Evolutionary conservation across 2,113 vertebrate genomes (phyloP), one percentile per base, ranked within the genome.

Genomic region (Peromyscus leucopus): DNA sequence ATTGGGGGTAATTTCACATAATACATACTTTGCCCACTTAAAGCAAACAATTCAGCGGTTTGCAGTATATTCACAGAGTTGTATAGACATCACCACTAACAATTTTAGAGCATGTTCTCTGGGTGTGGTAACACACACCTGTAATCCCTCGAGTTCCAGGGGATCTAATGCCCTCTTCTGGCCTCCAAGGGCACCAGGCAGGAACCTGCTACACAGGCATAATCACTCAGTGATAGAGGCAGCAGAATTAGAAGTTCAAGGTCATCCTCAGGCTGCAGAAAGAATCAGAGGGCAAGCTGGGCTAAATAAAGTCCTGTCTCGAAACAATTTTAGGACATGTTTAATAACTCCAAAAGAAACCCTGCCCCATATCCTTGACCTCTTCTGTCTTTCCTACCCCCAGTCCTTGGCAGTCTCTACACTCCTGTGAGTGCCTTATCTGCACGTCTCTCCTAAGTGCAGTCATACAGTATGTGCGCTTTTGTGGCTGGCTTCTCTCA

Each of bases 61-160:
- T 75, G 83, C 46, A 65, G 86, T 26, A 57, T 71, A 51, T 33
- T 74, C 67, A 63, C 75, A 91, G n/a, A 75, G 10, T 36, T 75
- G 39, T 51, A 11, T 28, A 63, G 13, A 26, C 31, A 65, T 74
- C 55, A 85, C 13, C 74, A 16, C 51, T 57, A 31, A 79, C 67
- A 83, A 33, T 76, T 93, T 72, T 86, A 59, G 63, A 57, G 89
- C 36, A 65, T 92, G 89, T 80, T 90, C 13, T 12, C n/a, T 75
- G 87, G 71, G 51, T 36, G 51, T 61, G 71, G 87, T 59, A 21
- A 16, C 26, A 11, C 69, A 89, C 3, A 16, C 87, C 71, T 89
- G n/a, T 39, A 17, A 26, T n/a, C 85, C 46, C 11, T 15, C 39
- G 26, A 5, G 1, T 19, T 28, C 36, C 6, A 17, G 59, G 26